These are phyloP conservation scores for Elaphurus davidianus DNA, from an alignment of 2,113 vertebrate species.

Conservation along the genomic window DNA sequence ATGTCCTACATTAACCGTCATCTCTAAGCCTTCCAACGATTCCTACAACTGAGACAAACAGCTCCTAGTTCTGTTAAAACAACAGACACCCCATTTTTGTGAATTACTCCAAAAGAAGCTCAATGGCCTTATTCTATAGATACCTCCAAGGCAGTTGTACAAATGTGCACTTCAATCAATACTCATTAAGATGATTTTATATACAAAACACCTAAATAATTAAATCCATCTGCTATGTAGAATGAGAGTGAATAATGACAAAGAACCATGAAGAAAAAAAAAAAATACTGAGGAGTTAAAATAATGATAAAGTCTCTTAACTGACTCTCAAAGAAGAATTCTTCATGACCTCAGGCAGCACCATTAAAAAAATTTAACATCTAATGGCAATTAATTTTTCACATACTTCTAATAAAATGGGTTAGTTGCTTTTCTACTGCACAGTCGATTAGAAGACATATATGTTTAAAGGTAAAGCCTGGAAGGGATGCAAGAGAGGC, in stretches of 20 bases:
- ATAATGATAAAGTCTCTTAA: conserved; percentile 3
- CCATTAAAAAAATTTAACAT: background rate
- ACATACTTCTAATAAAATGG: background rate
- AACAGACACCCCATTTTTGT: background rate
- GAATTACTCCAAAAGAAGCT: background rate
- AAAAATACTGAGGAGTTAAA: background rate
- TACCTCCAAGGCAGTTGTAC: background rate
- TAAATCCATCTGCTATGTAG: background rate
- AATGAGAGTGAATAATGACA: background rate
- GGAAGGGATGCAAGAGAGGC: background rate
- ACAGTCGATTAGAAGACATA: background rate
- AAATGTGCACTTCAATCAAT: background rate
- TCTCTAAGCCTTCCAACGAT: background rate
- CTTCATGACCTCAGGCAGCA: background rate
- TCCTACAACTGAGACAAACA: background rate
- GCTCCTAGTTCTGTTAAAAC: background rate
- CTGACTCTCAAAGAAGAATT: background rate
- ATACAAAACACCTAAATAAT: conserved; percentile 34
- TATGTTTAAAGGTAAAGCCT: background rate
- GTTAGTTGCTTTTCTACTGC: background rate
- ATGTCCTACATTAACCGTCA: background rate
- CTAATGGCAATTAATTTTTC: conserved; percentile 8
- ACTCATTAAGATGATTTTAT: conserved; percentile 24
- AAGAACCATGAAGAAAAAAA: background rate
- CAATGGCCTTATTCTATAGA: background rate